Evolutionary conservation across 2,113 vertebrate species (phyloP), one percentile per base, ranked within the genome.

Genomic region (Carollia perspicillata): DNA sequence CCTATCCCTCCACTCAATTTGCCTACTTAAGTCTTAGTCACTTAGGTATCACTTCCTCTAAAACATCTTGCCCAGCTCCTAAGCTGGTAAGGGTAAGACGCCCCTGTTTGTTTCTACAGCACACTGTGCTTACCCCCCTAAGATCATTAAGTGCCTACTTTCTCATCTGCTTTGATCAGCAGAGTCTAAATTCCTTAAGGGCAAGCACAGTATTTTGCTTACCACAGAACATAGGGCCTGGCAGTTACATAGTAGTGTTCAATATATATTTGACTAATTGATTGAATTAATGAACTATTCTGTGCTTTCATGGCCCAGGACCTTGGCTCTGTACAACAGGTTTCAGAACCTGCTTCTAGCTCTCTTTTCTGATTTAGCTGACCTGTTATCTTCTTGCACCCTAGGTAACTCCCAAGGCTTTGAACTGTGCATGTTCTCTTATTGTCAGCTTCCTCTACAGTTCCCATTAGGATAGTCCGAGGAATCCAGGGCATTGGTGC

Each of bases 261-360:
- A 93, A 75, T 75, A 75, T 81, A 63, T 90, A 78, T 75, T 53
- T 90, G 80, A 93, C 37, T 13, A 65, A 71, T 23, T 69, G 83
- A 69, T 33, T 90, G 66, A 81, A 89, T 92, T 78, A 72, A 95
- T 69, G 23, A 95, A 90, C 51, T 37, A 11, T 95, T 85, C 37
- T 79, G 22, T 42, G 75, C 20, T 87, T 66, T 93, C 60, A 77
- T 3, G 63, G 58, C 6, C 72, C 51, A 80, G 79, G 90, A 3
- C 11, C 17, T 49, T 86, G 74, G 68, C 30, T 77, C 63, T 35
- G 71, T n/a, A 65, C 6, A 30, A 18, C 63, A 69, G 47, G 33
- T 92, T 84, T 96, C 53, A 84, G 77, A 40, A 85, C 60, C 30
- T 91, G 84, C 10, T 51, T 96, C 75, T 90, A 55, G 42, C 18